Evolutionary conservation across 2,113 vertebrate genomes (phyloP).

Genomic region (Sphaerodactylus townsendi): DNA sequence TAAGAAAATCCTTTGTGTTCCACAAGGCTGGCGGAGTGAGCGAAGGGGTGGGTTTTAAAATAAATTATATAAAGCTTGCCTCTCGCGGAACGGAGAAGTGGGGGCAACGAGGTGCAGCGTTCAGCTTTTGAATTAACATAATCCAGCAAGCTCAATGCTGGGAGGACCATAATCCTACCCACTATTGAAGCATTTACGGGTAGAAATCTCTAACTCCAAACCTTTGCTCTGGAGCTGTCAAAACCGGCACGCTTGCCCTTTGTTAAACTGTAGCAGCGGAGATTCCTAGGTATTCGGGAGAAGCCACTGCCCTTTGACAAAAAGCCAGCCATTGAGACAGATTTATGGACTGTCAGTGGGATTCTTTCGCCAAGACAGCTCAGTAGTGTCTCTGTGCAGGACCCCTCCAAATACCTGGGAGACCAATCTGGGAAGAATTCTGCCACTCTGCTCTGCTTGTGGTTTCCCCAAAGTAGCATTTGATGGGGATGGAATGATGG

Average conservation of each 20-base stretch:
- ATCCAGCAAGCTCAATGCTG: background rate
- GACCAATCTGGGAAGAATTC: background rate
- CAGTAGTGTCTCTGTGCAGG: background rate
- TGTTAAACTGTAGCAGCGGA: background rate
- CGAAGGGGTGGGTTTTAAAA: slow-evolving; percentile 18
- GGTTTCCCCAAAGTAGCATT: background rate
- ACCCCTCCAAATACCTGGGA: background rate
- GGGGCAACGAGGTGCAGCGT: background rate
- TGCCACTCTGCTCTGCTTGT: background rate
- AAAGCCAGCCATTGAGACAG: background rate
- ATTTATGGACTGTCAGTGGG: background rate
- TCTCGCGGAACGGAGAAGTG: background rate
- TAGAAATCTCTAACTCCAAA: background rate
- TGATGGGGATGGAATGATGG: background rate
- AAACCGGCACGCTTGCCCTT: background rate
- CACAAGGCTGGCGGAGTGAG: background rate
- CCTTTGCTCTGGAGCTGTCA: background rate
- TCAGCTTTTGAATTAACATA: slow-evolving; percentile 25
- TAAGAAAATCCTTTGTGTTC: slow-evolving; percentile 14
- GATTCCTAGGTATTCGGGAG: background rate
- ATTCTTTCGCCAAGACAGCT: background rate
- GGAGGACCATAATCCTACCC: background rate
- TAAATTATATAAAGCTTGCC: background rate
- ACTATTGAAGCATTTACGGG: no score
- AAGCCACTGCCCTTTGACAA: background rate